phyloP scores from a whole-genome alignment of 2,113 vertebrate genomes.

The Pomatostomus ruficeps region DNA sequence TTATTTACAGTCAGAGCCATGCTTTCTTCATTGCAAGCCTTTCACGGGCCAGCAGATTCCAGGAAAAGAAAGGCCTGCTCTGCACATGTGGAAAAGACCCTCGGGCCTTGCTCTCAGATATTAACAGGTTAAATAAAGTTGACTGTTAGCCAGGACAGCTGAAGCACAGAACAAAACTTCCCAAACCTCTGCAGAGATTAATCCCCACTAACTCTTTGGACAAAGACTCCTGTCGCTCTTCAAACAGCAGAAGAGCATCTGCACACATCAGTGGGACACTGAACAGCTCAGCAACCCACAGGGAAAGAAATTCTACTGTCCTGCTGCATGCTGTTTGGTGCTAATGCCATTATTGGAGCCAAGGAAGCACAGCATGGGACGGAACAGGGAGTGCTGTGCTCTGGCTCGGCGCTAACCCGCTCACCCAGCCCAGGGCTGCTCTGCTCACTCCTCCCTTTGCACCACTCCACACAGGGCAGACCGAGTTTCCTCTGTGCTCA shows the following conservation, averaged over 20 bases:
- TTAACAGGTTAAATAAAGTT: neutral
- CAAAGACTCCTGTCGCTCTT: neutral
- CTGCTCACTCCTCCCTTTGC: neutral
- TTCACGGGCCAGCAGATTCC: neutral
- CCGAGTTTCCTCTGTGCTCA: neutral
- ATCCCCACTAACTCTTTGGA: neutral
- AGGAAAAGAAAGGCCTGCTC: neutral
- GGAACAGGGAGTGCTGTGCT: neutral
- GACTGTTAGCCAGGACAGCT: neutral
- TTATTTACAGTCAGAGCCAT: slow-evolving; percentile 1
- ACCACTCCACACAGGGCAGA: neutral
- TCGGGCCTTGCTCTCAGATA: neutral
- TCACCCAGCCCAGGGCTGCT: neutral
- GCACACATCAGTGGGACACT: neutral
- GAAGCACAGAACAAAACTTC: neutral
- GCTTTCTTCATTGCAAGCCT: neutral
- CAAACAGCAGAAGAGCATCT: neutral
- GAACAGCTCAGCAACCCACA: neutral
- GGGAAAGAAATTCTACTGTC: neutral
- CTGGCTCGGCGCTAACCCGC: rapidly evolving
- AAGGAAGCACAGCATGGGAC: neutral
- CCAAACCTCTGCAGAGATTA: neutral
- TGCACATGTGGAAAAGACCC: neutral
- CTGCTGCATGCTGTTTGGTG: neutral
- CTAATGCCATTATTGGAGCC: neutral